Evolutionary conservation across 2,113 vertebrate genomes (phyloP).

Genomic region (Pungitius pungitius): DNA sequence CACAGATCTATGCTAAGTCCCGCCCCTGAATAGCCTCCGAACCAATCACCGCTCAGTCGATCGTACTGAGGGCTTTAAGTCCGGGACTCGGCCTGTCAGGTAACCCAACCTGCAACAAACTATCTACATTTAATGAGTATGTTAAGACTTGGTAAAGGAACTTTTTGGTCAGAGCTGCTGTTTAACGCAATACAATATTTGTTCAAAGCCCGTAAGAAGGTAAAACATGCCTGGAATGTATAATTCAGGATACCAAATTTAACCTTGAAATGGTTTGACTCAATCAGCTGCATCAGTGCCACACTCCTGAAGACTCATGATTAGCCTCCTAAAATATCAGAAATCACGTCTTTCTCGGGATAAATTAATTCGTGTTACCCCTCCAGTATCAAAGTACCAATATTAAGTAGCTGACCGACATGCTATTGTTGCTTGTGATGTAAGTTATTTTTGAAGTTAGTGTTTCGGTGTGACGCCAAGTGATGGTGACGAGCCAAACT

Average conservation of each 20-base stretch:
- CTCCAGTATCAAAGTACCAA: neutral
- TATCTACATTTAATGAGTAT: rapidly evolving
- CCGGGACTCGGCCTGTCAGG: constrained; percentile 15
- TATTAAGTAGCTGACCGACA: neutral
- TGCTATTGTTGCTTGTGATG: neutral
- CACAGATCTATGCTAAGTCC: neutral
- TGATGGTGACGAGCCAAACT: constrained; percentile 20
- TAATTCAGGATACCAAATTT: rapidly evolving
- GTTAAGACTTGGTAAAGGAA: rapidly evolving
- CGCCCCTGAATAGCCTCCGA: constrained; percentile 30
- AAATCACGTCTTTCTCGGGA: neutral
- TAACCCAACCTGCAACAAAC: rapidly evolving
- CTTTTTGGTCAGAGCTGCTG: rapidly evolving
- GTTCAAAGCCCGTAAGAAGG: rapidly evolving
- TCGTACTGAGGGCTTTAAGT: rapidly evolving
- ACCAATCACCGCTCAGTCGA: constrained; percentile 62
- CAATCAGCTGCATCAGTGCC: constrained; percentile 39
- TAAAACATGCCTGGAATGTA: constrained; percentile 23
- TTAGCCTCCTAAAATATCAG: constrained; percentile 16
- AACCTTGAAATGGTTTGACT: rapidly evolving
- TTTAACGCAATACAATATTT: rapidly evolving
- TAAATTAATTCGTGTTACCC: neutral
- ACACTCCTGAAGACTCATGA: constrained; percentile 14
- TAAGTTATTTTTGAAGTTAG: neutral
- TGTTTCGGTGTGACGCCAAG: neutral